Evolutionary conservation across 2,888 invertebrate genomes (phyloP).

Genomic region (Protodeltote pygarga): DNA sequence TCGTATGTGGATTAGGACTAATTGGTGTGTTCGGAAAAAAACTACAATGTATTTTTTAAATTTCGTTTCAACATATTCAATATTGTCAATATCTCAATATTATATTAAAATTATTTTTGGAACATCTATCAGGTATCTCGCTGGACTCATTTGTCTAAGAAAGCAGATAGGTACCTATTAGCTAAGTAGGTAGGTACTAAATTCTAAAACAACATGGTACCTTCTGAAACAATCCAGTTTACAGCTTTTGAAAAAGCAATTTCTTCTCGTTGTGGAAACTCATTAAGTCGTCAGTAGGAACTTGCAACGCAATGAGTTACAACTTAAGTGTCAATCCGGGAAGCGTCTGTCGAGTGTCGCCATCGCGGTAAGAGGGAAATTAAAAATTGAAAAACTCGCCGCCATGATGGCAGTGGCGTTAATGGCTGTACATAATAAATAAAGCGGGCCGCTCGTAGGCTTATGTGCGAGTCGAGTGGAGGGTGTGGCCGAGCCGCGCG

Average conservation of each 20-base stretch:
- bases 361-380: slow-evolving; percentile 79
- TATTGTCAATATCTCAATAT: neutral
- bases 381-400: slow-evolving; percentile 85
- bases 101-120: neutral
- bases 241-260: slow-evolving; percentile 39
- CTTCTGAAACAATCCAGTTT: slow-evolving; percentile 11
- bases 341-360: slow-evolving; percentile 73
- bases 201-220: neutral
- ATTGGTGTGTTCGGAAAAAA: slow-evolving; percentile 15
- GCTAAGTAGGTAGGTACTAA: too few relatives aligned
- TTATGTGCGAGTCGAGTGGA: slow-evolving; percentile 85
- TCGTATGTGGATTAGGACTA: slow-evolving; percentile 39
- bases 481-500: slow-evolving; percentile 84
- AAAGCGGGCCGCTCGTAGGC: slow-evolving; percentile 82
- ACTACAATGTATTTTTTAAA: neutral
- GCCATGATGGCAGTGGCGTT: slow-evolving; percentile 85
- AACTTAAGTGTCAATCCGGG: slow-evolving; percentile 79
- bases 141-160: too few relatives aligned
- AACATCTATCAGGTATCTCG: too few relatives aligned
- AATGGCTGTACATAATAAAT: slow-evolving; percentile 87
- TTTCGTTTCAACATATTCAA: neutral
- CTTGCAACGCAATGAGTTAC: slow-evolving; percentile 66
- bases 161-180: too few relatives aligned
- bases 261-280: slow-evolving; percentile 57
- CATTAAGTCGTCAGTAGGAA: slow-evolving; percentile 56